Conservation (phyloP, 2,888 invertebrate species). For the Habrosyne pyritoides region DNA sequence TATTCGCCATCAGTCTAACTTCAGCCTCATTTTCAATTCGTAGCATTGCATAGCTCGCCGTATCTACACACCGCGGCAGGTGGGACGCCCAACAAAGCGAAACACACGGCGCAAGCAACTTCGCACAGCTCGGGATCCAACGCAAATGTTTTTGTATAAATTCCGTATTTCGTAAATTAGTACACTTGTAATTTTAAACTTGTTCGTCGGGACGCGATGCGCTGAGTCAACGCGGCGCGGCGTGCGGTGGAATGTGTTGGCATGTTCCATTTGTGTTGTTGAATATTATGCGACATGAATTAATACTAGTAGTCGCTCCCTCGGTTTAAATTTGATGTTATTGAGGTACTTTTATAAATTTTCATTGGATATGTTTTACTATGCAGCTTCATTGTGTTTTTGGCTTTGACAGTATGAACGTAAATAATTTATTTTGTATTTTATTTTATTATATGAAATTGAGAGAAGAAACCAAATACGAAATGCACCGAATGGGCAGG, state of each 20-base stretch:
- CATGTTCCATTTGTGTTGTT: background rate
- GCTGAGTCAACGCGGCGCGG: background rate
- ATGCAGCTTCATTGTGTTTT: too few species aligned
- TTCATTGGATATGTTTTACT: too few species aligned
- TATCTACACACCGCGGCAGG: background rate
- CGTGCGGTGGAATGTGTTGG: background rate
- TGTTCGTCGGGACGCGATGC: background rate
- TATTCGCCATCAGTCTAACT: background rate
- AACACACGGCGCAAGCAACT: background rate
- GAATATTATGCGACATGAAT: background rate
- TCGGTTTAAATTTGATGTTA: too few species aligned
- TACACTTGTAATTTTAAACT: constrained; percentile 9
- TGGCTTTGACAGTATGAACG: too few species aligned
- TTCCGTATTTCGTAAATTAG: constrained; percentile 5
- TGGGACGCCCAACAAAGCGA: background rate
- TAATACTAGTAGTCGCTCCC: too few species aligned
- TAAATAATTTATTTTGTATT: too few species aligned
- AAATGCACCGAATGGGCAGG: too few species aligned
- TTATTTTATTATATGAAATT: too few species aligned
- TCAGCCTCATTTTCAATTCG: background rate
- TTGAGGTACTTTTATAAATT: too few species aligned
- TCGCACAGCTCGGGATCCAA: background rate
- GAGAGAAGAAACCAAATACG: too few species aligned
- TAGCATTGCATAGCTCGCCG: background rate
- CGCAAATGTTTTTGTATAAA: constrained; percentile 6